A percentile compares a stretch with the other conserved stretches of the same genome.
These are phyloP conservation scores for Drosophila nikananu DNA, from an alignment of 1,140 invertebrate species.

Conservation along the genomic window DNA sequence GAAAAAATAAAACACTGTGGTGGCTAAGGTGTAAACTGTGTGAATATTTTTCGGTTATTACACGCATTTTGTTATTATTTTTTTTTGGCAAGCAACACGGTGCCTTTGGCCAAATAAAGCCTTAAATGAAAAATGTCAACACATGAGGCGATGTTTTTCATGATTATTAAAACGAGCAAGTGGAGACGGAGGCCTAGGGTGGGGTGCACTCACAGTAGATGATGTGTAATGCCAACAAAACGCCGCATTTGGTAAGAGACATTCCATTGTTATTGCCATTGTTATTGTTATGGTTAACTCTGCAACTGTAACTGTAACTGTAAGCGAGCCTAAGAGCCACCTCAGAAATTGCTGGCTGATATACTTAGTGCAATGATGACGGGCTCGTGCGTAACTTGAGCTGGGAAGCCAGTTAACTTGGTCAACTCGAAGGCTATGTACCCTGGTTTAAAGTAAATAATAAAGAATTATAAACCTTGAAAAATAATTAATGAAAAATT, in stretches of 20 bases:
- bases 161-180: constrained; percentile 73
- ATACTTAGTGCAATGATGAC: constrained; percentile 43
- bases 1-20: background rate
- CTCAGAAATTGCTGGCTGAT: constrained; percentile 44
- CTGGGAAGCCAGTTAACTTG: background rate
- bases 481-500: background rate
- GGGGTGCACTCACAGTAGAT: constrained; percentile 32
- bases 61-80: constrained; percentile 68
- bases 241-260: constrained; percentile 71
- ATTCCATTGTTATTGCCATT: constrained; percentile 58
- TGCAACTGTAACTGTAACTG: constrained; percentile 39
- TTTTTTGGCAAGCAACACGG: constrained; percentile 67
- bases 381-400: constrained; percentile 53
- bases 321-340: constrained; percentile 42
- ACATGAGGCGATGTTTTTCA: constrained; percentile 62
- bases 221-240: constrained; percentile 79
- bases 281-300: constrained; percentile 27
- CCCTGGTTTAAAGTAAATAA: background rate
- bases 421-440: background rate
- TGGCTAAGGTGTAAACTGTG: constrained; percentile 67
- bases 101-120: constrained; percentile 71
- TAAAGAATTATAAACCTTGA: background rate
- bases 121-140: constrained; percentile 74
- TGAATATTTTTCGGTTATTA: constrained; percentile 80
- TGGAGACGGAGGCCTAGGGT: constrained; percentile 21